Conservation (phyloP, 53 echinoderm and acorn worm species). For the Temnopleurus reevesii region DNA sequence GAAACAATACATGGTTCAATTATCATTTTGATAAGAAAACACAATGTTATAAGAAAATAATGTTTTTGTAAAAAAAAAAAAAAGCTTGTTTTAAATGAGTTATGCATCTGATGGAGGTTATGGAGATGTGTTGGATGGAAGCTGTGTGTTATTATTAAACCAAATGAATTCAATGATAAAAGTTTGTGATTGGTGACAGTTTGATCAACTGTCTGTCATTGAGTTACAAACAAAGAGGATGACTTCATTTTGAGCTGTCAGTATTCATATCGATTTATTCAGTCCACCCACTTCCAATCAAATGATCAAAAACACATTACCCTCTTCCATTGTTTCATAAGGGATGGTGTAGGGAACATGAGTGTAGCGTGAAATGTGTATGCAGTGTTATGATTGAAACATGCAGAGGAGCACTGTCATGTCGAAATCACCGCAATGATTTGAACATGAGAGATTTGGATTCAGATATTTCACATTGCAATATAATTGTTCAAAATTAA, state of each 20-base stretch:
- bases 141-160: background rate
- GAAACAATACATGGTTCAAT: no score
- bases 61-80: no score
- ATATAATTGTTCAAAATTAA: background rate
- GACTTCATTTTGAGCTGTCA: background rate
- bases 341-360: background rate
- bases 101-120: no score
- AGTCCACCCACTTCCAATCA: background rate
- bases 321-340: background rate
- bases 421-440: background rate
- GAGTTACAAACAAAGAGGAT: background rate
- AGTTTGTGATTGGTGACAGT: background rate
- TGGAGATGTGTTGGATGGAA: background rate
- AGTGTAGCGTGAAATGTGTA: no score
- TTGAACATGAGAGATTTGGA: background rate
- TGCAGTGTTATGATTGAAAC: no score
- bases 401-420: no score
- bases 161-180: background rate
- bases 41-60: no score
- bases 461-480: no score
- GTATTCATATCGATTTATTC: background rate
- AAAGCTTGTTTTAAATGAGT: background rate
- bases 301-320: constrained; percentile 3
- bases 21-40: no score
- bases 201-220: background rate